A percentile compares a stretch with the other conserved stretches of the same genome.
Conservation (phyloP, 1,140 invertebrate genomes). For the Hetaerina americana region DNA sequence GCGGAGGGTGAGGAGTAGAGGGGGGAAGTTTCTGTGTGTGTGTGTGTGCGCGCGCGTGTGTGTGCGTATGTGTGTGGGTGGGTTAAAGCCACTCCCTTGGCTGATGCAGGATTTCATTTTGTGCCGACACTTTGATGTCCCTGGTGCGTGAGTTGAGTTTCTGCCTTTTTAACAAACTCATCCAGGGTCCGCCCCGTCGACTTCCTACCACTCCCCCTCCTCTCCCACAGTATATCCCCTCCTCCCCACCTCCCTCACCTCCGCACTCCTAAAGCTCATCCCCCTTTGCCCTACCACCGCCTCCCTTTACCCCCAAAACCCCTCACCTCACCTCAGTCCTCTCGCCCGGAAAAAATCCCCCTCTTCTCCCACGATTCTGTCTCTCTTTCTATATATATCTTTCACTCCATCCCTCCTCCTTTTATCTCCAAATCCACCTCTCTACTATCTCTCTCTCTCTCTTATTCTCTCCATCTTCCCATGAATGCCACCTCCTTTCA, state of each 20-base stretch:
- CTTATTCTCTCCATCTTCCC: too few relatives aligned
- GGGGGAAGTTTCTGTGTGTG: too few relatives aligned
- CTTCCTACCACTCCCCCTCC: background rate
- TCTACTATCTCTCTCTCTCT: too few relatives aligned
- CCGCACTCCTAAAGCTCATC: background rate
- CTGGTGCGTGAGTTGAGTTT: conserved; percentile 15
- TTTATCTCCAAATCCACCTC: too few relatives aligned
- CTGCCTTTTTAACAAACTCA: conserved; percentile 17
- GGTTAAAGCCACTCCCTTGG: background rate
- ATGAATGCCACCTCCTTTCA: too few relatives aligned
- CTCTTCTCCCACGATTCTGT: background rate
- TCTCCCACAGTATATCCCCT: background rate
- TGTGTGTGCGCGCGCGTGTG: too few relatives aligned
- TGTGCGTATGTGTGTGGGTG: too few relatives aligned
- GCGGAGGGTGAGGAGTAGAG: background rate
- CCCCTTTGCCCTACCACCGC: background rate
- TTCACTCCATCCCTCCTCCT: too few relatives aligned
- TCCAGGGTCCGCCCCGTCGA: background rate
- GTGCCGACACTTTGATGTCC: conserved; percentile 14
- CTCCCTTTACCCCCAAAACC: background rate
- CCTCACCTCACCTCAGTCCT: background rate
- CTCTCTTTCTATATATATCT: background rate
- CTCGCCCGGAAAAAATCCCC: background rate
- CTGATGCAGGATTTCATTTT: conserved; percentile 14
- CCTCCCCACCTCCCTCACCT: background rate